Base-by-base conservation (phyloP, 2,888 invertebrate genomes). In the Tenthredo distinguenda region DNA sequence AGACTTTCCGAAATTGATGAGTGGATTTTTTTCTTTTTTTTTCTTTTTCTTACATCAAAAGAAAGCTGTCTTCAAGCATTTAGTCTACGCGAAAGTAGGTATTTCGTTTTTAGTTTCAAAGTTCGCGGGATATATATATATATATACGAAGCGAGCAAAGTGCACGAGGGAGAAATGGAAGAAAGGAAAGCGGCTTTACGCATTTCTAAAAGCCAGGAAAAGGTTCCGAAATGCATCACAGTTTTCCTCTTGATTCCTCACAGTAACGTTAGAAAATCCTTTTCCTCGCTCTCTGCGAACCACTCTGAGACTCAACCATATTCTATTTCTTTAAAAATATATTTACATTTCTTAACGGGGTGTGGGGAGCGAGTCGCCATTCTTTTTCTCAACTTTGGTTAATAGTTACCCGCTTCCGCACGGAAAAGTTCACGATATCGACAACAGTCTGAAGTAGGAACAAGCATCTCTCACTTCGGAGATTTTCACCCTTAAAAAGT, bases 61-160 rank as follows among this genome's bases (percentile, higher is more conserved):
- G 55, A 55, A n/a, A 55, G 55, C n/a, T 55, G 55, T 55, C 55
- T n/a, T 55, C 2, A n/a, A 55, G 55, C 18, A n/a, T 55, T 55
- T 55, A n/a, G 18, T 55, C n/a, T 55, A 6, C n/a, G n/a, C 18
- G 55, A 55, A n/a, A 55, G n/a, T 26, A 26, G 26, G 26, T 55
- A 55, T 55, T n/a, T 55, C 55, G n/a, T 55, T 55, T 55, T 55
- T 55, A 55, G 55, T 55, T 55, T 55, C n/a, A 55, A 55, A 55
- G 55, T 55, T n/a, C 18, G n/a, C n/a, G n/a, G 55, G n/a, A 55
- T 55, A 55, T 55, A 31, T 31, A 62, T 26, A 26, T 26, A 26
- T 26, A 26, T 26, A 26, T 26, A 26, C n/a, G n/a, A 31, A 62
- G 62, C 21, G 21, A 21, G 10, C 10, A 26, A 31, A 62, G 62